Conservation (phyloP, 1,140 invertebrate species). For the Drosophila pseudoobscura region DNA sequence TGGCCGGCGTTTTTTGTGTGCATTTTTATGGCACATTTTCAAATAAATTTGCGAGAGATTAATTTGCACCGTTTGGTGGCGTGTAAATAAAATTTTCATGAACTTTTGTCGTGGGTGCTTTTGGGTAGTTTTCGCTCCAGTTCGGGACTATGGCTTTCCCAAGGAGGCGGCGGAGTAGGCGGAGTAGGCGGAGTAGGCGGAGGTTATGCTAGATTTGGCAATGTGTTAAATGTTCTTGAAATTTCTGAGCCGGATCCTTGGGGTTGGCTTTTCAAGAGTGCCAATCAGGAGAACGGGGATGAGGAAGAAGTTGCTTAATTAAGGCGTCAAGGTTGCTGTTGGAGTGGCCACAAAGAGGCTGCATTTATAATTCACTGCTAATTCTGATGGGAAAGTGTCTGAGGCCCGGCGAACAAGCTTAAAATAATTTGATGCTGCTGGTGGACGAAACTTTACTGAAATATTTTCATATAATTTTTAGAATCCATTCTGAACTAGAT, state of each 20-base stretch:
- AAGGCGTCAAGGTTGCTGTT: slow-evolving; percentile 72
- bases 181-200: not conserved
- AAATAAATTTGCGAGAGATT: slow-evolving; percentile 82
- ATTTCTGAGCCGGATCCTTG: slow-evolving; percentile 43
- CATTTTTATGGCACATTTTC: slow-evolving; percentile 81
- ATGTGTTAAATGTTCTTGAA: slow-evolving; percentile 81
- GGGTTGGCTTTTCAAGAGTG: slow-evolving; percentile 61
- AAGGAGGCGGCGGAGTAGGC: not conserved
- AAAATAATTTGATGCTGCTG: not conserved
- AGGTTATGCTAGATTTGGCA: slow-evolving; percentile 76
- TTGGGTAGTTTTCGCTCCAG: slow-evolving; percentile 37
- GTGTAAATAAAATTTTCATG: slow-evolving; percentile 82
- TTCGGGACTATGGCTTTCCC: too few species aligned
- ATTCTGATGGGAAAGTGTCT: not conserved
- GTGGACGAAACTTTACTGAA: too few species aligned
- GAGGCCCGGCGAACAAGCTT: not conserved
- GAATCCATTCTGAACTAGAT: too few species aligned
- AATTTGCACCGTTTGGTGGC: slow-evolving; percentile 79
- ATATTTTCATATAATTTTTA: too few species aligned
- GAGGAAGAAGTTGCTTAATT: slow-evolving; percentile 62
- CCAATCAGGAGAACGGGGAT: slow-evolving; percentile 34
- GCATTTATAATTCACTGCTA: slow-evolving; percentile 32
- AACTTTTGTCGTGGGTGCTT: slow-evolving; percentile 64
- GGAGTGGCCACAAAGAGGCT: slow-evolving; percentile 1
- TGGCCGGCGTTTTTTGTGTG: slow-evolving; percentile 56